Base-by-base conservation (phyloP, 2,888 invertebrate genomes). In the Orchesella flavescens region DNA sequence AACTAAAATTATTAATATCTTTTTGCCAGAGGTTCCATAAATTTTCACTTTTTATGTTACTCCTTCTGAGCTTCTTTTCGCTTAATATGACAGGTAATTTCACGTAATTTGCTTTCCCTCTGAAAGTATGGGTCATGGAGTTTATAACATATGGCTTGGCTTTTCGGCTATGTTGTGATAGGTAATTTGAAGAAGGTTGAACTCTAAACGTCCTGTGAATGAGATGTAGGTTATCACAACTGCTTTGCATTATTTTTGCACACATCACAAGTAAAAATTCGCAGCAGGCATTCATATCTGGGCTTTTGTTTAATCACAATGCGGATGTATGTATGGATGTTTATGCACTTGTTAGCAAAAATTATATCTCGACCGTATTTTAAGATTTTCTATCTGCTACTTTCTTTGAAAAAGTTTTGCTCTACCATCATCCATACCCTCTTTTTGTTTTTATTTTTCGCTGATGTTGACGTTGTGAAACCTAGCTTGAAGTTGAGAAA, bases 191-290 rank as follows among this genome's bases (percentile, higher is more conserved):
- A 21, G 24, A 23, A 5, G n/a, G 24, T 23, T 23, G 24, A 23
- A 13, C 63, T 34, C n/a, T 55, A n/a, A 19, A 24, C 24, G 53
- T 71, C 71, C 71, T 55, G 71, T 71, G 69, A 69, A 12, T 12
- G 53, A 53, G 21, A 17, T 57, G 7, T 1, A 2, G 55, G 15
- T 34, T 71, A 9, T 24, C 57, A 55, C 71, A 55, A 71, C 34
- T 63, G 63, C 55, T 71, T 24, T 24, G n/a, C 4, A 23, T 49
- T 15, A 10, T 71, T 71, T 71, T 65, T 65, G 65, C 65, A 55
- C 65, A 75, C 3, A 49, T 19, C 49, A 21, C 1, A 49, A 71
- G 57, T 34, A 61, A 21, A 23, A 9, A 44, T 23, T 23, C 49
- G 15, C 46, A 5, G 15, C 46, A 5, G 17, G 19, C 15, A 44